These are phyloP conservation scores for Leptobrachium ailaonicum DNA, from an alignment of 2,113 vertebrate genomes.

Conservation along the genomic window DNA sequence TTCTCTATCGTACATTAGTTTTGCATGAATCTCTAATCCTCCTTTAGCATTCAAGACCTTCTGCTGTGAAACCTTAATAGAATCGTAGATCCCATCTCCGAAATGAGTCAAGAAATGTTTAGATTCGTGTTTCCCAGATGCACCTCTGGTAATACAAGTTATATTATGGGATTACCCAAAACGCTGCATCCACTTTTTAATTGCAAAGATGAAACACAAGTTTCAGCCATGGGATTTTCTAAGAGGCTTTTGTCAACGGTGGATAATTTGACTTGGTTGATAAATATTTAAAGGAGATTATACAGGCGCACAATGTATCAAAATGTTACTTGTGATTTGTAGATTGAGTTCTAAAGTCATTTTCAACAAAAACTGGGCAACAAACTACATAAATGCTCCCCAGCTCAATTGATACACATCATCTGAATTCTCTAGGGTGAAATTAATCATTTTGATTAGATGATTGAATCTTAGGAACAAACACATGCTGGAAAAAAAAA, in stretches of 20 bases:
- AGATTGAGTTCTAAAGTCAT: not conserved
- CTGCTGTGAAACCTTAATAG: slow-evolving; percentile 10
- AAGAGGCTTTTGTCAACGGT: slow-evolving; percentile 17
- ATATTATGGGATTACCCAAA: slow-evolving; percentile 17
- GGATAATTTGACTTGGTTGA: not conserved
- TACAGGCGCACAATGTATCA: not conserved
- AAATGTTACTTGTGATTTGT: not conserved
- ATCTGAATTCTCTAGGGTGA: too few relatives aligned
- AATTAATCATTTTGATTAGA: too few relatives aligned
- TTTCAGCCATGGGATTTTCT: not conserved
- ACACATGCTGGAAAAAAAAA: too few relatives aligned
- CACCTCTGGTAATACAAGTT: not conserved
- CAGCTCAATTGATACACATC: too few relatives aligned
- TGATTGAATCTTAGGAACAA: too few relatives aligned
- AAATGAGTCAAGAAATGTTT: slow-evolving; percentile 11
- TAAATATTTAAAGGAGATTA: slow-evolving; percentile 25
- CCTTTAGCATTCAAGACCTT: not conserved
- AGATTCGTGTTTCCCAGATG: slow-evolving; percentile 19
- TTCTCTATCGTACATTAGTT: too few relatives aligned
- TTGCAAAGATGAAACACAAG: slow-evolving; percentile 7
- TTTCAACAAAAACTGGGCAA: not conserved
- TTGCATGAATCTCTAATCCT: slow-evolving; percentile 4
- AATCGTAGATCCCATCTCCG: slow-evolving; percentile 15
- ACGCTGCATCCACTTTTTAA: not conserved
- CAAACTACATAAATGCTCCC: too few relatives aligned